phyloP scores from a whole-genome alignment of 2,888 invertebrate genomes.

The Fragum whitleyi region DNA sequence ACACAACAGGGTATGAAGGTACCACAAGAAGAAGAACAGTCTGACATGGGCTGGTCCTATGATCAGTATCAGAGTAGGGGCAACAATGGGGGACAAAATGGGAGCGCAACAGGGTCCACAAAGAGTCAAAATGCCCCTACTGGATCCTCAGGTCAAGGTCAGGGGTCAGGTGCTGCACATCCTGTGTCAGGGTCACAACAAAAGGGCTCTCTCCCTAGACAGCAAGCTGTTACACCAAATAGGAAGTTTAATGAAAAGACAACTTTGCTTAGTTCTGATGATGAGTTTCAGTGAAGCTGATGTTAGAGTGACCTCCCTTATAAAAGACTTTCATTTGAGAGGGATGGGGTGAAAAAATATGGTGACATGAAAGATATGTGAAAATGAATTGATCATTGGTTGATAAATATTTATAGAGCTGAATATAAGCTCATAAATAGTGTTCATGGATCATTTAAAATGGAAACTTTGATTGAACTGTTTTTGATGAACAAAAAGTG shows the following conservation, averaged over 20 bases:
- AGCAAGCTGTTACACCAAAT: conserved; percentile 56
- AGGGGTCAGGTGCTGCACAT: conserved; percentile 29
- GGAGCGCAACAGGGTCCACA: conserved; percentile 11
- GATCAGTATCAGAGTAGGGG: conserved; percentile 71
- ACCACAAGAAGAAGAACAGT: conserved; percentile 79
- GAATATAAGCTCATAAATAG: too few relatives aligned
- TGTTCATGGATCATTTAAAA: too few relatives aligned
- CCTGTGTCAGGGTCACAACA: conserved; percentile 32
- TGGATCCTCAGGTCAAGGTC: neutral
- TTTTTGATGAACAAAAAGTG: too few relatives aligned
- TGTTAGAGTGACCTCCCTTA: neutral
- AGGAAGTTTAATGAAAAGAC: conserved; percentile 96
- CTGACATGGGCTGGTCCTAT: conserved; percentile 72
- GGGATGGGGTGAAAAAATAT: neutral
- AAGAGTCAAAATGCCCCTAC: neutral
- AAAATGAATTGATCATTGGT: too few relatives aligned
- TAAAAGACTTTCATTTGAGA: too few relatives aligned
- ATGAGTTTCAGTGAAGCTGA: conserved; percentile 92
- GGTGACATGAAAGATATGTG: too few relatives aligned
- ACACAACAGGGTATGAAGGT: conserved; percentile 83
- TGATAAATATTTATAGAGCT: too few relatives aligned
- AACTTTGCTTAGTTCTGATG: conserved; percentile 97
- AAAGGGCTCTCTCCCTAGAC: conserved; percentile 57
- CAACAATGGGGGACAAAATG: conserved; percentile 41
- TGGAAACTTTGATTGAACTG: too few relatives aligned